Evolutionary conservation across 2,113 vertebrate genomes (phyloP), one percentile per base, ranked within the genome.

Genomic region (Leptocoma aspasia): DNA sequence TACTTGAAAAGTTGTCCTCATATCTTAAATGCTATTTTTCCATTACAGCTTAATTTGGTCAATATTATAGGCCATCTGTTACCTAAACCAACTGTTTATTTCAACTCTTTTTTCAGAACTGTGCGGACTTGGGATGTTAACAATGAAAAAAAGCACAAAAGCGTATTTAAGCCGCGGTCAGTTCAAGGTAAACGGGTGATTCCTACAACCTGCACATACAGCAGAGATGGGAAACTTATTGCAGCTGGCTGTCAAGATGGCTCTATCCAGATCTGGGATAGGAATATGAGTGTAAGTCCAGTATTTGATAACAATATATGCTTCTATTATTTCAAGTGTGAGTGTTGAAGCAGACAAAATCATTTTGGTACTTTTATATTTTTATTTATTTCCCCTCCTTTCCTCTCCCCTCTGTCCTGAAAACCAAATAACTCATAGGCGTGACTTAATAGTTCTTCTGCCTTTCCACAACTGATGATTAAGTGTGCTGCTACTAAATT

Each of bases 181-280:
- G 69, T 95, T 90, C 99, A 99, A 97, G 99, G 99, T 23, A 99
- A 99, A 97, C 98, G 98, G 24, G 99, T 99, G 60, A 98, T 97
- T 72, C 99, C 99, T 49, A 99, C 98, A 13, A 99, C 98, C 22
- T 99, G 99, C 93, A 98, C 98, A 0, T 99, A 99, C 96, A 99
- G 98, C 89, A 98, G 99, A 59, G 99, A 99, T 52, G 99, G 99
- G 60, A 99, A 98, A 94, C 98, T 99, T 27, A 98, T 99, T 35
- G 99, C 99, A 53, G 99, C 99, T 8, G 99, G 98, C 86, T 99
- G 99, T 95, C 99, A 99, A 95, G 99, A 99, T 70, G 99, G 99
- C 59, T 99, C 98, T 96, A 99, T 99, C 92, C 99, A 99, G 97
- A 99, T 99, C 96, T 99, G 99, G 99, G 99, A 99, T 86, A 98